Base-by-base conservation (phyloP, 2,888 invertebrate genomes). In the Heliconius charithonia region DNA sequence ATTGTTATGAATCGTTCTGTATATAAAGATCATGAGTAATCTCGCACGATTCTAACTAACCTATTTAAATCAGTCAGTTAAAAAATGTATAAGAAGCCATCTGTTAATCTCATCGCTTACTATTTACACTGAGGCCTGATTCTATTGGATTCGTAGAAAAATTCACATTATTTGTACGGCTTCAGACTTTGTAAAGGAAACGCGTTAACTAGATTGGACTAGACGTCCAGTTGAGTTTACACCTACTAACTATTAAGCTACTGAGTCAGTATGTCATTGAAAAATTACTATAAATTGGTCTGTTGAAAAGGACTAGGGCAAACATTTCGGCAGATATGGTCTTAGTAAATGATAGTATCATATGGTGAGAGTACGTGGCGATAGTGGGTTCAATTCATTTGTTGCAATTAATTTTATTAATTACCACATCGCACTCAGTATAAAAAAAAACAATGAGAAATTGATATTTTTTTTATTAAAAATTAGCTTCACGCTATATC, bases 181-280 rank as follows among this genome's bases (percentile, higher is more conserved):
- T 80, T 80, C 80, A n/a, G 71, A n/a, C 56, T 65, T 74, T 74
- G 74, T 65, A 72, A 73, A 77, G 77, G 77, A 66, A 59, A 66
- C 45, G 67, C 75, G 75, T 72, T 77, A 77, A 77, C 72, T 45
- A 77, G 71, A 77, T 77, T 77, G 74, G 32, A 63, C 74, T 65
- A 65, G 74, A 74, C 65, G 16, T 72, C 22, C 66, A 37, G 56
- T 66, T 9, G 27, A 6, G 41, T 56, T 76, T 56, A 76, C 56
- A 69, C 69, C 66, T 76, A 76, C 76, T 25, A 32, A 59, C 56
- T 59, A 69, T 76, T 69, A 67, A 76, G 29, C 4, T 56, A 59
- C 59, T 74, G 65, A 65, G 27, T 41, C 45, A 65, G 65, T 63
- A n/a, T 74, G 62, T 27, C 62, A 74, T 63, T 74, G 62, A 63